A percentile compares a stretch with the other conserved stretches of the same genome.
These are phyloP conservation scores for Theretra japonica DNA, from an alignment of 2,888 invertebrate species.

Conservation along the genomic window DNA sequence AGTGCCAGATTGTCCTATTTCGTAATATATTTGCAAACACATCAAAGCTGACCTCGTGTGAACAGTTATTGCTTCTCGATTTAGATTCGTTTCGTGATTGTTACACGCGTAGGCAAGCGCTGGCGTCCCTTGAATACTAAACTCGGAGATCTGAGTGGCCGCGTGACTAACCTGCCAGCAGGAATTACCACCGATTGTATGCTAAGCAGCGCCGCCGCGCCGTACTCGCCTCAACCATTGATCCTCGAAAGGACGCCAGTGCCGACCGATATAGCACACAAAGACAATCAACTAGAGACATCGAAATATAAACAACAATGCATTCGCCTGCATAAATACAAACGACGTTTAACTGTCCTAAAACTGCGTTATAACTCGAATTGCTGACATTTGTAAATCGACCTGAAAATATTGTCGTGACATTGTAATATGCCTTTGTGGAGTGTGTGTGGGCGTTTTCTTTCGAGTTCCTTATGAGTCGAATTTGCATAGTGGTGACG, in stretches of 20 bases:
- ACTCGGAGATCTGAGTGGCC: conserved; percentile 63
- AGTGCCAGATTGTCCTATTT: conserved; percentile 55
- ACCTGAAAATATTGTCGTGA: conserved; percentile 6
- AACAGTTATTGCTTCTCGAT: conserved; percentile 76
- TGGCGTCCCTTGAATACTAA: conserved; percentile 70
- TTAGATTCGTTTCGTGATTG: conserved; percentile 69
- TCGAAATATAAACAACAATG: conserved; percentile 4
- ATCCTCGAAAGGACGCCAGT: conserved; percentile 35
- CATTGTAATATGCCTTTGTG: neutral
- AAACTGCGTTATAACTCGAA: neutral
- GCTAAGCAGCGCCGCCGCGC: conserved; percentile 62
- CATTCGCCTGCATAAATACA: neutral
- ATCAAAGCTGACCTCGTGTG: conserved; percentile 72
- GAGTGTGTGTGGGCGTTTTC: conserved; percentile 41
- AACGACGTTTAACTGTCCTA: neutral
- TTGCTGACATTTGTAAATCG: neutral
- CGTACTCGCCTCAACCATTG: conserved; percentile 42
- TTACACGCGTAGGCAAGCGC: conserved; percentile 69
- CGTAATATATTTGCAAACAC: conserved; percentile 69
- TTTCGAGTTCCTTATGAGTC: conserved; percentile 41
- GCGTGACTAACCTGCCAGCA: conserved; percentile 77
- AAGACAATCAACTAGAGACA: neutral
- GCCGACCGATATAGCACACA: conserved; percentile 17
- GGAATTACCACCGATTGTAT: conserved; percentile 80
- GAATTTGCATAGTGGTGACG: conserved; percentile 44